Percentiles rank a stretch among this genome's conserved stretches.
Evolutionary conservation across 1,140 invertebrate species (phyloP).

Genomic region (Nasonia giraulti): DNA sequence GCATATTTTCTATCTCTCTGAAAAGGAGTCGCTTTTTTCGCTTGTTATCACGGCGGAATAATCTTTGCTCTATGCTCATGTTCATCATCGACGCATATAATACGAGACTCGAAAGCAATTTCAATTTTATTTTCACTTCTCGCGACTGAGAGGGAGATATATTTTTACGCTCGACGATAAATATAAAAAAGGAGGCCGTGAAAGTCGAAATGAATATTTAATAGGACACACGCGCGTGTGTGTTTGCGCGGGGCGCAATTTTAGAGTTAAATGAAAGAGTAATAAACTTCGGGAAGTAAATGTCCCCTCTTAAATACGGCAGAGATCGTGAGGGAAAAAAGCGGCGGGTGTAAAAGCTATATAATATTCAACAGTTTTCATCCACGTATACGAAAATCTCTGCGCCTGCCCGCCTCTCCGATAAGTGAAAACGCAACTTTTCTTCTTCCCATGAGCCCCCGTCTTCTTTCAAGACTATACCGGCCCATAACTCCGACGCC

Average conservation of each 20-base stretch:
- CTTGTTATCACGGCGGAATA: too few relatives aligned
- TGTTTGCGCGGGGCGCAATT: neutral
- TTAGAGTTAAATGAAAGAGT: neutral
- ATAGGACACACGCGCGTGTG: neutral
- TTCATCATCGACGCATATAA: neutral
- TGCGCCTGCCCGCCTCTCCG: neutral
- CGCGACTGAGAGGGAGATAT: neutral
- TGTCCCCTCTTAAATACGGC: too few relatives aligned
- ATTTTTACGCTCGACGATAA: neutral
- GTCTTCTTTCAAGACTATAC: neutral
- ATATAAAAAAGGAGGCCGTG: neutral
- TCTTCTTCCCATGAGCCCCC: neutral
- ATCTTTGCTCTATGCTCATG: neutral
- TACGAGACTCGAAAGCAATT: neutral
- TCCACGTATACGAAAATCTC: neutral
- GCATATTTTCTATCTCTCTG: too few relatives aligned
- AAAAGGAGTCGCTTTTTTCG: too few relatives aligned
- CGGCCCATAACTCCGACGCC: neutral
- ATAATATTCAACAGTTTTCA: too few relatives aligned
- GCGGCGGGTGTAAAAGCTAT: too few relatives aligned
- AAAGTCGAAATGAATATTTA: slow-evolving; percentile 5
- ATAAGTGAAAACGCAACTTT: slow-evolving; percentile 44
- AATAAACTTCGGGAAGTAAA: neutral
- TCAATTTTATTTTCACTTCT: neutral
- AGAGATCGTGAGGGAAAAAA: too few relatives aligned